Evolutionary conservation across 2,888 invertebrate species (phyloP), one percentile per base, ranked within the genome.

Genomic region (Andricus curvator): DNA sequence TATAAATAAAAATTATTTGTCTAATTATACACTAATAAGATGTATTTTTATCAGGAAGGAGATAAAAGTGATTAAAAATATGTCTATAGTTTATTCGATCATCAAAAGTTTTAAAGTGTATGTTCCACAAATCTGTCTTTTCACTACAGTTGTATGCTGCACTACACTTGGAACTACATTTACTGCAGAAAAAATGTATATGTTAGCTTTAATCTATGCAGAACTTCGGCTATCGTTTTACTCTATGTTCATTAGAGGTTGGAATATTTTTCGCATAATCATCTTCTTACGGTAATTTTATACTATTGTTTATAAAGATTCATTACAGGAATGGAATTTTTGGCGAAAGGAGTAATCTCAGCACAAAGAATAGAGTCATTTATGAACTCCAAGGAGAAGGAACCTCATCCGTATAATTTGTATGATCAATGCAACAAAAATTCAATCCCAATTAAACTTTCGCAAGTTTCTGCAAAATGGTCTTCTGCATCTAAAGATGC

Each of bases 221-320:
- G 95, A 96, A 62, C 93, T 96, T 60, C 94, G 96, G 84, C 94
- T 95, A 87, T 95, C 95, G 2, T 95, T 97, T 95, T 96, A 96
- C 60, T 94, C 96, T 44, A 96, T 95, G 89, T 96, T 97, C 87
- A 94, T 17, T 1, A 48, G 17, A 48, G 48, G 48, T 48, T 0
- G 48, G 48, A 17, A 17, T 48, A 48, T 48, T 48, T 48, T 1
- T 48, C 1, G 48, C 17, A 17, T 48, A 13, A 48, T 29, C 20
- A 20, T 62, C 48, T 77, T 13, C 13, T 48, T 5, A 48, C 17
- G 17, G 17, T 17, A 76, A 66, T 37, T 51, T 68, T 48, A 67
- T 56, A 22, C 25, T 20, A 2, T 44, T 29, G n/a, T 62, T 51
- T 70, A 67, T 44, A 4, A 67, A 4, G 17, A 20, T 76, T 76